Base-by-base conservation (phyloP, 2,113 vertebrate genomes). In the Osmerus eperlanus region DNA sequence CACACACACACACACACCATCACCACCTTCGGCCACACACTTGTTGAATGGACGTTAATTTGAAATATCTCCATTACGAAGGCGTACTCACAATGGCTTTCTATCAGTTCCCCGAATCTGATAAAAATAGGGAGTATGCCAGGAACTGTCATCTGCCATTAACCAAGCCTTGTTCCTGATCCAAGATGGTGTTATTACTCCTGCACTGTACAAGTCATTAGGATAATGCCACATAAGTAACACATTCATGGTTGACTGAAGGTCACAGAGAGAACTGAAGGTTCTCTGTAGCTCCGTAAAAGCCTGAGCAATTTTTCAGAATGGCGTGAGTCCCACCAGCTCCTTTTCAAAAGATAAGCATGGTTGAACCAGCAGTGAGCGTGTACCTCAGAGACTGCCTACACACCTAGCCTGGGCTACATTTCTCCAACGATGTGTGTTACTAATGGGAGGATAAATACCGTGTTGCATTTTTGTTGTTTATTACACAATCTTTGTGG, bases 141-240 rank as follows among this genome's bases (percentile, higher is more conserved):
- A 85, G 69, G 74, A 61, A 71, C 65, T 56, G 54, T 70, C 19
- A 70, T 32, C 63, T 71, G 71, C 73, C 68, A 76, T 74, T 80
- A 72, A 71, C 47, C 41, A 81, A 74, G 72, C 53, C 71, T 76
- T 73, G 66, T 74, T 74, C 53, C 52, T 67, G 55, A 74, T 80
- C 69, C 68, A 66, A 69, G 78, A 71, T 69, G 16, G 63, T 80
- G 54, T 72, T 59, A 82, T 88, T 81, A 85, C 69, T 53, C 4
- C 14, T 52, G 14, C 7, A 53, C 23, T 72, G 77, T 67, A 41
- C 79, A 76, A 62, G 62, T 80, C 72, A 81, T 89, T 84, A 85
- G 21, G 63, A 52, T 72, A 80, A 81, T 82, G 68, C 75, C 23
- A 65, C 73, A 70, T 70, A 69, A 47, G 52, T 70, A 87, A 81